Percentiles rank a stretch among this genome's conserved stretches.
phyloP scores from a whole-genome alignment of 2,797 vertebrate genomes.

The Sebastolobus altivelis region DNA sequence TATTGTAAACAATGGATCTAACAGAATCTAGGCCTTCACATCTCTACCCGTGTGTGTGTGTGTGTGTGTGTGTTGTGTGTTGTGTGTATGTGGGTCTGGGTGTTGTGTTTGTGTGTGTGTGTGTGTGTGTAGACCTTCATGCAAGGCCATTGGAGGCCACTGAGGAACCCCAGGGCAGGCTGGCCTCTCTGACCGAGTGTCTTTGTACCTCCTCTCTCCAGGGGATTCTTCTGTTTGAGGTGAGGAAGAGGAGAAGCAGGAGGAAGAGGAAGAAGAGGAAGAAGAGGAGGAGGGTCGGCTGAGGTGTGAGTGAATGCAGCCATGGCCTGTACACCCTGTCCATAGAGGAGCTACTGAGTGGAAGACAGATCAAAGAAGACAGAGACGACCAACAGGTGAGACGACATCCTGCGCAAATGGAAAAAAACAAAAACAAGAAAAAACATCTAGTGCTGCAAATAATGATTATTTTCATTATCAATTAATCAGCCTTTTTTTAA shows the following conservation, averaged over 20 bases:
- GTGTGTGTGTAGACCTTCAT: constrained; percentile 45
- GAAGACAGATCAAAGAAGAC: constrained; percentile 56
- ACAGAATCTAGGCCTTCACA: constrained; percentile 80
- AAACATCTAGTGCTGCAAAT: neutral
- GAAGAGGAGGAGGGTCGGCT: constrained; percentile 32
- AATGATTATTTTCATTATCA: neutral
- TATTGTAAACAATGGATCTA: constrained; percentile 87
- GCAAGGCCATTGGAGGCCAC: constrained; percentile 61
- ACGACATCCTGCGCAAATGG: neutral
- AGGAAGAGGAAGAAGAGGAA: constrained; percentile 40
- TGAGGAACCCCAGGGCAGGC: constrained; percentile 53
- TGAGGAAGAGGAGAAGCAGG: constrained; percentile 62
- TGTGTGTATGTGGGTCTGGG: neutral
- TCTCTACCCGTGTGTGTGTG: constrained; percentile 52
- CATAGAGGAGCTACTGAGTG: constrained; percentile 57
- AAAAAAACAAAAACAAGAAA: neutral
- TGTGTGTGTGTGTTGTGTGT: constrained; percentile 10
- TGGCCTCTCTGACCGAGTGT: constrained; percentile 70
- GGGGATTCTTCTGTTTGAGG: constrained; percentile 71
- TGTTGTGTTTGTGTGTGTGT: constrained; percentile 3
- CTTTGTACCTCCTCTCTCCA: constrained; percentile 73
- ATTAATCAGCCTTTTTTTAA: neutral
- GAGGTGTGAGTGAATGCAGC: constrained; percentile 62
- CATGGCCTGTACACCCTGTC: constrained; percentile 66
- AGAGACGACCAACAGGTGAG: constrained; percentile 75